Conservation (phyloP, 1,140 invertebrate genomes). For the Apis cerana region DNA sequence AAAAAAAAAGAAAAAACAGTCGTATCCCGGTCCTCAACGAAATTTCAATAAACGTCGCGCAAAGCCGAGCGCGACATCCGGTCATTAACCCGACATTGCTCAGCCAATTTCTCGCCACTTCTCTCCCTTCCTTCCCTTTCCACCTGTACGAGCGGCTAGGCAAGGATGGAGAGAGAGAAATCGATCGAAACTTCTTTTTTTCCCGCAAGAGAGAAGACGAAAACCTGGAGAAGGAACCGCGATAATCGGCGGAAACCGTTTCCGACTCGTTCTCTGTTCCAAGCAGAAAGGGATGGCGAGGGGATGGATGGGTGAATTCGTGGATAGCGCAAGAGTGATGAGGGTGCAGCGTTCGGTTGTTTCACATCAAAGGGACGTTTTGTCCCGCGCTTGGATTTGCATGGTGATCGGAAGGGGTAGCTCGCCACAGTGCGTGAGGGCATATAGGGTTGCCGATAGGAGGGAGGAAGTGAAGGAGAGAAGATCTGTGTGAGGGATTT, state of each 20-base stretch:
- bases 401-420: slow-evolving; percentile 14
- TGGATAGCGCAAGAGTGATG: background rate
- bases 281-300: background rate
- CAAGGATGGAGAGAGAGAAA: background rate
- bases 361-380: slow-evolving; percentile 70
- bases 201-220: slow-evolving; percentile 35
- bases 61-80: slow-evolving; percentile 8
- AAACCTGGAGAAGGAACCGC: slow-evolving; percentile 38
- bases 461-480: no score
- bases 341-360: slow-evolving; percentile 39
- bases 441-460: background rate
- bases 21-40: background rate
- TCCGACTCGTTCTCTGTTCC: background rate
- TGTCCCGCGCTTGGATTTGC: slow-evolving; percentile 49
- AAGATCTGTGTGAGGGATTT: background rate
- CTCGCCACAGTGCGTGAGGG: slow-evolving; percentile 46
- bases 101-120: slow-evolving; percentile 45
- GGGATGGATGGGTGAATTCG: slow-evolving; percentile 6
- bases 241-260: slow-evolving; percentile 35
- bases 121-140: background rate
- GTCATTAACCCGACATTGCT: slow-evolving; percentile 40
- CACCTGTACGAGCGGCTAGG: background rate
- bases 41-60: slow-evolving; percentile 42
- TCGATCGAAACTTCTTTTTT: background rate
- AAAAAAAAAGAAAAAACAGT: background rate